phyloP scores from a whole-genome alignment of 2,797 vertebrate species.

The Parambassis ranga region DNA sequence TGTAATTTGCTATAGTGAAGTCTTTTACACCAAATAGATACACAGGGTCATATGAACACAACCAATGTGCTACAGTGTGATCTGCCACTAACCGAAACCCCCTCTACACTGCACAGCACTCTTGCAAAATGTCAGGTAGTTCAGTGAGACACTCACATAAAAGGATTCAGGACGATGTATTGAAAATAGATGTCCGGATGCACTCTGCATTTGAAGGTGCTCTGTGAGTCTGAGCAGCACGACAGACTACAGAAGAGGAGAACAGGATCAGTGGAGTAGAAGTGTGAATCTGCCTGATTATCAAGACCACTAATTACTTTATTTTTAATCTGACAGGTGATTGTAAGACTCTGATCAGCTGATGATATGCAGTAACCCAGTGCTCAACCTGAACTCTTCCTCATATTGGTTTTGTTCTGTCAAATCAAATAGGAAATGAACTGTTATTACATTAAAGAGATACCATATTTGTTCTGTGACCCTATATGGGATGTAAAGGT shows the following conservation, averaged over 20 bases:
- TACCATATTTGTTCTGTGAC: too few species aligned
- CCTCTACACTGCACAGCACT: not conserved
- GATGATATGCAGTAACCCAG: conserved; percentile 19
- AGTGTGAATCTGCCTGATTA: conserved; percentile 33
- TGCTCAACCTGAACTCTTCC: not conserved
- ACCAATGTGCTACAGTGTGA: not conserved
- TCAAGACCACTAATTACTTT: conserved; percentile 33
- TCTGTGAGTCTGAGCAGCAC: conserved; percentile 7
- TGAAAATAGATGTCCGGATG: conserved; percentile 19
- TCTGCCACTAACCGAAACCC: not conserved
- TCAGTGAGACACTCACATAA: conserved; percentile 21
- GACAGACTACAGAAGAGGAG: not conserved
- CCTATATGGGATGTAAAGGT: too few species aligned
- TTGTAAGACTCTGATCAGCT: conserved; percentile 13
- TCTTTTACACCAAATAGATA: not conserved
- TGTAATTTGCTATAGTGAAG: conserved; percentile 1
- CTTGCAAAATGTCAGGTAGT: conserved; percentile 18
- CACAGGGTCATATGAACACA: not conserved
- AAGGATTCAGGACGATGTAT: conserved; percentile 18
- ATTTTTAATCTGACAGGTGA: conserved; percentile 42
- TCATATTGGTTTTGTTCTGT: not conserved
- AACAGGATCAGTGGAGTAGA: conserved; percentile 31
- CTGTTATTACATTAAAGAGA: too few species aligned
- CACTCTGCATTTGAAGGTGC: not conserved
- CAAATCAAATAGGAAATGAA: too few species aligned